Evolutionary conservation across 30 jellyfish, hydroid and myxozoan genomes (phyloP).

Genomic region (Rhopilema esculentum): DNA sequence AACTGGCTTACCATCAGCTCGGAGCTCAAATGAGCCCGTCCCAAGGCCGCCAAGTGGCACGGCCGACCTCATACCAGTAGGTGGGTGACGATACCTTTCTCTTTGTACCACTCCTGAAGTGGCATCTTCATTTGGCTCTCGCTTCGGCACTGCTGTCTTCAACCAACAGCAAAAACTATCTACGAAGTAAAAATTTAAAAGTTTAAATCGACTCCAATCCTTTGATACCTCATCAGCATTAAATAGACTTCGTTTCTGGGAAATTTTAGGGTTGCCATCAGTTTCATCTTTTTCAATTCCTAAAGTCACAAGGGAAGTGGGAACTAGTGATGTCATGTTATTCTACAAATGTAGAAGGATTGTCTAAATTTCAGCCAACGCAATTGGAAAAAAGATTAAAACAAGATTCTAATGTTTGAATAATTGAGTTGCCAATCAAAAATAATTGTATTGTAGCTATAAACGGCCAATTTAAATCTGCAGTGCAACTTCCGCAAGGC

Average conservation of each 20-base stretch:
- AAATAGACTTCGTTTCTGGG: too few species aligned
- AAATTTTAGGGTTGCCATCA: too few species aligned
- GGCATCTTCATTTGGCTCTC: slow-evolving; percentile 92
- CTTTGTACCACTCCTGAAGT: slow-evolving; percentile 93
- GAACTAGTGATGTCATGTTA: not conserved
- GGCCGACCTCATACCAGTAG: slow-evolving; percentile 98
- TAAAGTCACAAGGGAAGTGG: not conserved
- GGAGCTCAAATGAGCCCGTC: slow-evolving; percentile 95
- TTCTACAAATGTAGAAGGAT: too few species aligned
- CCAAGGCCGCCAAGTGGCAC: slow-evolving; percentile 99
- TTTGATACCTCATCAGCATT: too few species aligned
- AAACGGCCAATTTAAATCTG: too few species aligned
- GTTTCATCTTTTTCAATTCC: too few species aligned
- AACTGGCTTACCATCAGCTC: slow-evolving; percentile 91
- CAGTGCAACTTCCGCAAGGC: too few species aligned
- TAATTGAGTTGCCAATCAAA: too few species aligned
- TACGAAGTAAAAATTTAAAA: not conserved
- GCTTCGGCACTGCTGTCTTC: slow-evolving; percentile 90
- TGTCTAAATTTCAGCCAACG: too few species aligned
- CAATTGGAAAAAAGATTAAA: too few species aligned
- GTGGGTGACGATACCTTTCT: slow-evolving; percentile 96
- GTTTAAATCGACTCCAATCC: not conserved
- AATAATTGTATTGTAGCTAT: too few species aligned
- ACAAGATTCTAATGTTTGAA: too few species aligned
- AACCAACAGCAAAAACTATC: slow-evolving; percentile 98